Evolutionary conservation across 2,113 vertebrate genomes (phyloP).

Genomic region (Crocuta crocuta): DNA sequence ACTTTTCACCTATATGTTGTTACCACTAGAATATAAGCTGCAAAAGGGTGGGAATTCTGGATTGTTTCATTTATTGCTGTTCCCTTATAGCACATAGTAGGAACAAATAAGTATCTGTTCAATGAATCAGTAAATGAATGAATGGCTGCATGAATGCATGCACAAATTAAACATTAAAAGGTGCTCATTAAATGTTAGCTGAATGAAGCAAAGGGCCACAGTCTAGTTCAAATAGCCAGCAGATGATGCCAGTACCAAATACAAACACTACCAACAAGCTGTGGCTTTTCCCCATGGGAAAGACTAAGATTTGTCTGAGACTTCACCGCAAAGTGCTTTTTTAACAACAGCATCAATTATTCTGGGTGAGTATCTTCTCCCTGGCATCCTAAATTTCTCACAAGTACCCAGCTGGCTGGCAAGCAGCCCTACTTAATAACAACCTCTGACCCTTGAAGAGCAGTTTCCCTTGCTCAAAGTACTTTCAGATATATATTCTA

Average conservation of each 20-base stretch:
- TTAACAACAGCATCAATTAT: slow-evolving; percentile 57
- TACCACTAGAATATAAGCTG: not conserved
- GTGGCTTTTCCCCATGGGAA: not conserved
- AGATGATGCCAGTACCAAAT: not conserved
- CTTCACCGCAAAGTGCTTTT: slow-evolving; percentile 28
- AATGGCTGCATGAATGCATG: not conserved
- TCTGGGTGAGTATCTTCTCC: not conserved
- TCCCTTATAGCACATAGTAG: not conserved
- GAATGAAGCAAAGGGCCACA: not conserved
- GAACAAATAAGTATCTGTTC: not conserved
- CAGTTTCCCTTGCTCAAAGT: not conserved
- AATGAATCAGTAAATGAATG: not conserved
- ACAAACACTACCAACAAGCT: not conserved
- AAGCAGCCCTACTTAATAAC: not conserved
- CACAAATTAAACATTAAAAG: slow-evolving; percentile 20
- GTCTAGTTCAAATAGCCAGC: not conserved
- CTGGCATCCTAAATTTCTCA: slow-evolving; percentile 8
- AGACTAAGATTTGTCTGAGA: slow-evolving; percentile 24
- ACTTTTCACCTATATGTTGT: not conserved
- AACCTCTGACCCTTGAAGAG: slow-evolving; percentile 33
- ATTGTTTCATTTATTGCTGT: not conserved
- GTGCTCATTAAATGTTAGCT: not conserved
- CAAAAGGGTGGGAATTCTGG: not conserved
- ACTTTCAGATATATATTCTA: slow-evolving; percentile 29
- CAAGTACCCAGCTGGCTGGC: not conserved